A percentile compares a stretch with the other conserved stretches of the same genome.
phyloP scores from a whole-genome alignment of 2,113 vertebrate genomes.

The Gasterosteus nipponicus region DNA sequence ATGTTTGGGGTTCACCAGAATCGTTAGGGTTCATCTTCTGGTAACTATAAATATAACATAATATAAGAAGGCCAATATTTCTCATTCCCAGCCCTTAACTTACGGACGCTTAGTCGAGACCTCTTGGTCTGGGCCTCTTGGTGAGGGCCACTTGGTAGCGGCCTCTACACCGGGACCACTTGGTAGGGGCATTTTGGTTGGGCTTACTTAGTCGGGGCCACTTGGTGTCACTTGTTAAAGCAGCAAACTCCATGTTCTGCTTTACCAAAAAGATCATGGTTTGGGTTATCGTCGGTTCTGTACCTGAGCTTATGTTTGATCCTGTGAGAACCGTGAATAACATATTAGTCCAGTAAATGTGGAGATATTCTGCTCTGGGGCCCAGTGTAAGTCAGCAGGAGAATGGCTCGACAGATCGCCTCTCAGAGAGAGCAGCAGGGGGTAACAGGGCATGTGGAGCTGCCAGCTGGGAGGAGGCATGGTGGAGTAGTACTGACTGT shows the following conservation, averaged over 20 bases:
- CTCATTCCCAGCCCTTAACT: too few relatives aligned
- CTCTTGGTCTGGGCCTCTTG: too few relatives aligned
- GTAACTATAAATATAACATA: not conserved
- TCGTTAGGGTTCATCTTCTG: not conserved
- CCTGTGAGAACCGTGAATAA: not conserved
- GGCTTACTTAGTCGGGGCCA: too few relatives aligned
- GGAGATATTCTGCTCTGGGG: not conserved
- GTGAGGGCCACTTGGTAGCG: too few relatives aligned
- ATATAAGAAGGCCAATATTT: not conserved
- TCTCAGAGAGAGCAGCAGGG: conserved; percentile 29
- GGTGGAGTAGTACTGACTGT: conserved; percentile 44
- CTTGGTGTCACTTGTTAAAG: too few relatives aligned
- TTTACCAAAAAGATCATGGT: not conserved
- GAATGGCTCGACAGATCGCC: not conserved
- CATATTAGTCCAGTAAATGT: not conserved
- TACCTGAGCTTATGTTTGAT: not conserved
- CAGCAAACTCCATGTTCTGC: too few relatives aligned
- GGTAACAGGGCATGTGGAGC: conserved; percentile 18
- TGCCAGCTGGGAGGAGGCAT: conserved; percentile 38
- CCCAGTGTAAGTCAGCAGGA: conserved; percentile 20
- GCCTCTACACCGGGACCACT: too few relatives aligned
- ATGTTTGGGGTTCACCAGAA: not conserved
- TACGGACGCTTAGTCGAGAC: too few relatives aligned
- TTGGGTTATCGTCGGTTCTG: not conserved
- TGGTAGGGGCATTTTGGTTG: too few relatives aligned